Evolutionary conservation across 2,888 invertebrate species (phyloP).

Genomic region (Melinaea marsaeus): DNA sequence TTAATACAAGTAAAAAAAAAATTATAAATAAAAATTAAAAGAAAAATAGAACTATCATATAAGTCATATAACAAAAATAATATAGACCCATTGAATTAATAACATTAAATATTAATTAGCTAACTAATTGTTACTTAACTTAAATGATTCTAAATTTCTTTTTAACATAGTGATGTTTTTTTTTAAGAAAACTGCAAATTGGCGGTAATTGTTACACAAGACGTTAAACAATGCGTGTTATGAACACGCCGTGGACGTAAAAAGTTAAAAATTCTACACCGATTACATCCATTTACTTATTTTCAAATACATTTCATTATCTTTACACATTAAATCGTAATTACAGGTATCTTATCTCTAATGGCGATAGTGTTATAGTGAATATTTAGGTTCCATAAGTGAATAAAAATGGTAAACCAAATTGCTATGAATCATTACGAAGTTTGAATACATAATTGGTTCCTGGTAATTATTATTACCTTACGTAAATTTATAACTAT

Average conservation of each 20-base stretch:
- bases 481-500: too few species aligned
- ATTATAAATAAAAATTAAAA: conserved; percentile 35
- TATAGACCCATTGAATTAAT: background rate
- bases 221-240: conserved; percentile 3
- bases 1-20: too few species aligned
- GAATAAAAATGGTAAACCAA: too few species aligned
- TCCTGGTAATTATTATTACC: too few species aligned
- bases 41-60: background rate
- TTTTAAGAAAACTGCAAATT: background rate
- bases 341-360: too few species aligned
- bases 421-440: too few species aligned
- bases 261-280: background rate
- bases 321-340: too few species aligned
- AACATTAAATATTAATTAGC: background rate
- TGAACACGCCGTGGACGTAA: background rate
- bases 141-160: background rate
- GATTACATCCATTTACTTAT: background rate
- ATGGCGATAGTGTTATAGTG: too few species aligned
- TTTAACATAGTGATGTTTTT: background rate
- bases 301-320: too few species aligned
- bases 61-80: background rate
- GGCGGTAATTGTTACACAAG: background rate
- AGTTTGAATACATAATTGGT: too few species aligned
- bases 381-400: too few species aligned
- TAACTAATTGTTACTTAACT: background rate